Evolutionary conservation across 2,113 vertebrate genomes (phyloP).

Genomic region (Prinia subflava): DNA sequence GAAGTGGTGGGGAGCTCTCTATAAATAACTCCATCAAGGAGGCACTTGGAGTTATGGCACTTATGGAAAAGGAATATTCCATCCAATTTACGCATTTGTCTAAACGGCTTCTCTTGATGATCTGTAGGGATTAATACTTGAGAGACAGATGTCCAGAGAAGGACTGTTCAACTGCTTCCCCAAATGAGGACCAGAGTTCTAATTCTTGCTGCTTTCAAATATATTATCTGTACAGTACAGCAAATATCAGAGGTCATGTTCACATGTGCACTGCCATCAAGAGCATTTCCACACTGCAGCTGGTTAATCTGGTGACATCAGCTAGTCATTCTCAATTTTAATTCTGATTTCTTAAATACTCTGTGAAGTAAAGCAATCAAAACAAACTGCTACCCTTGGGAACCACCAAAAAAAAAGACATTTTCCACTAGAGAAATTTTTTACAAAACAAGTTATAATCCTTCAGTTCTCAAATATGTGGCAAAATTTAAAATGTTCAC

Average conservation of each 20-base stretch:
- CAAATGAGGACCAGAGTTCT: background rate
- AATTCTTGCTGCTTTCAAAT: conserved; percentile 6
- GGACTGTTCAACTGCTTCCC: background rate
- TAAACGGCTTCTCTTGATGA: conserved; percentile 29
- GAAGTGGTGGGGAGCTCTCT: conserved; percentile 20
- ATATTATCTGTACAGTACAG: background rate
- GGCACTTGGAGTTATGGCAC: conserved; percentile 4
- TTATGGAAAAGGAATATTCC: conserved; percentile 36
- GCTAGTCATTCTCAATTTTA: background rate
- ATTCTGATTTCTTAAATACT: background rate
- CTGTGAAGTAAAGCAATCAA: background rate
- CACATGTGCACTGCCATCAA: background rate
- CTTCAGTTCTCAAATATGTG: background rate
- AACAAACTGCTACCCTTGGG: background rate
- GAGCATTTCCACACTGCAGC: background rate
- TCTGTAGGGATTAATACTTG: conserved; percentile 9
- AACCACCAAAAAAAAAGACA: background rate
- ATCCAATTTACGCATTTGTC: background rate
- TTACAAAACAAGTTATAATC: background rate
- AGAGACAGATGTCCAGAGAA: conserved; percentile 54
- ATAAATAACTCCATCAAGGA: conserved; percentile 30
- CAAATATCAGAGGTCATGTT: background rate
- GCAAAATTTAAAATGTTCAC: background rate
- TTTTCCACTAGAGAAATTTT: background rate
- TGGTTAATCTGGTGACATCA: background rate